Base-by-base conservation (phyloP, 2,888 invertebrate genomes). In the Acleris sparsana region DNA sequence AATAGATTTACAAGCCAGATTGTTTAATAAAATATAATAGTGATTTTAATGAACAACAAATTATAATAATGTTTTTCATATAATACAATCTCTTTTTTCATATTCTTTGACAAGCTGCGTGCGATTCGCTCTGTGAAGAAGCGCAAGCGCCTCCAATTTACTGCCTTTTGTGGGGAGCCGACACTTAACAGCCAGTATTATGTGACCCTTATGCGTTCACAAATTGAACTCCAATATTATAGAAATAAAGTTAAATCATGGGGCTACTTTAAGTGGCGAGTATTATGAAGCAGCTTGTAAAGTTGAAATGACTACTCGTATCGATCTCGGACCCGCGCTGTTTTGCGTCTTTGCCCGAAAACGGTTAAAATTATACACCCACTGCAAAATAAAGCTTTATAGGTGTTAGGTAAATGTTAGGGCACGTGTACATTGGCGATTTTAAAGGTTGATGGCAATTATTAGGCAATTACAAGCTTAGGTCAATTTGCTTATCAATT, bases 301-400 rank as follows among this genome's bases (percentile, higher is more conserved):
- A 82, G 74, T 78, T 75, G 72, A 75, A 79, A 79, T 80, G 79
- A 76, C 76, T 73, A 75, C 76, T 72, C 69, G 70, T 70, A 73
- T 75, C 75, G 79, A 78, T 80, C 80, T 80, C 73, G 77, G 20
- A 25, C 44, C 39, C 39, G 51, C 59, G 44, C 60, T 65, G 29
- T 56, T 56, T 63, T 29, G 52, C n/a, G 17, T 11, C 43, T 48
- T 51, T 63, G 51, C 17, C 25, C 20, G 46, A 46, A 62, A 53
- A 46, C n/a, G 46, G 17, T 46, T 46, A 20, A 22, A 29, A 25
- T 62, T 55, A 22, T 17, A 18, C 17, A 49, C 9, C 11, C 4
- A 17, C 11, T 18, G 29, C 22, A 29, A 46, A 53, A 61, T 53
- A 44, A 46, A 46, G 13, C 16, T 44, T 61, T 29, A 16, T 44